A percentile compares a stretch with the other conserved stretches of the same genome.
These are phyloP conservation scores for Chloroclysta siterata DNA, from an alignment of 2,888 invertebrate species.

Conservation along the genomic window DNA sequence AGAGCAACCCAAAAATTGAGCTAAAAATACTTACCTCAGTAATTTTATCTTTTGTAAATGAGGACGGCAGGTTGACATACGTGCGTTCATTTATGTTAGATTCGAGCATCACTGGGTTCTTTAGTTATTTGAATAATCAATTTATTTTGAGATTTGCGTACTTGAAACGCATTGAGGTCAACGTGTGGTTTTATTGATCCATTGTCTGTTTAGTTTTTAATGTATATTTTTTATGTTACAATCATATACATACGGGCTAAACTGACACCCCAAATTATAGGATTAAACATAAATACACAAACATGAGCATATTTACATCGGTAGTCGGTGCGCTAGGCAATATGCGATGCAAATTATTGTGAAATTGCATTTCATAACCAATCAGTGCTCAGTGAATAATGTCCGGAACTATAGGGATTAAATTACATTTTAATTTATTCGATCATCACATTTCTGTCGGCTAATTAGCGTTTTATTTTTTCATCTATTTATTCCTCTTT, in stretches of 20 bases:
- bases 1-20: too few relatives aligned
- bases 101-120: too few relatives aligned
- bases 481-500: conserved; percentile 1
- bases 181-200: background rate
- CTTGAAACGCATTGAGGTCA: background rate
- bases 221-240: too few relatives aligned
- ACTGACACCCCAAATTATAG: background rate
- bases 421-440: conserved; percentile 18
- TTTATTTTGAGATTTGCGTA: too few relatives aligned
- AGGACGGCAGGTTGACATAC: too few relatives aligned
- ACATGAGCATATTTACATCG: background rate
- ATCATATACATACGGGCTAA: background rate
- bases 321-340: background rate
- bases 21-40: too few relatives aligned
- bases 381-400: conserved; percentile 33
- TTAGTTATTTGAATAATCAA: too few relatives aligned
- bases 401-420: conserved; percentile 6
- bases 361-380: conserved; percentile 45
- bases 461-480: background rate
- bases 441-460: conserved; percentile 1
- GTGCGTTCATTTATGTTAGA: too few relatives aligned
- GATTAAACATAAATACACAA: background rate
- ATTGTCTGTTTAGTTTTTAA: too few relatives aligned
- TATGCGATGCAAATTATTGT: conserved; percentile 40
- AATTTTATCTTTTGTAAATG: too few relatives aligned